Percentiles rank a stretch among this genome's conserved stretches.
phyloP scores from a whole-genome alignment of 2,797 vertebrate genomes.

The Hippopotamyrus pictus region DNA sequence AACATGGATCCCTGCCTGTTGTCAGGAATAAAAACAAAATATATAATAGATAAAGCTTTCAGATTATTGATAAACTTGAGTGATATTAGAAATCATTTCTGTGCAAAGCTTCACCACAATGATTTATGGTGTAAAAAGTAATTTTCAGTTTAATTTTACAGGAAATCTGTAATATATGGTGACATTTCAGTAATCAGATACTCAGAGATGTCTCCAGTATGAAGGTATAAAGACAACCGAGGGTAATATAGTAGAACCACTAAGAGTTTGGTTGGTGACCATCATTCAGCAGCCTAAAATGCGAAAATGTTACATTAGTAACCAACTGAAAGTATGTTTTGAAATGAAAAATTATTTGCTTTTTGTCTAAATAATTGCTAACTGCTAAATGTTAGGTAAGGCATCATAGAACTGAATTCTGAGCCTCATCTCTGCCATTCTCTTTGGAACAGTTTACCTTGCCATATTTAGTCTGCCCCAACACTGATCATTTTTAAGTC shows the following conservation, averaged over 20 bases:
- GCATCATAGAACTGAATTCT: constrained; percentile 46
- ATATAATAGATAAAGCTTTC: not conserved
- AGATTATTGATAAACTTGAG: not conserved
- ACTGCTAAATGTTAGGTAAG: constrained; percentile 43
- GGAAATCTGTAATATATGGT: not conserved
- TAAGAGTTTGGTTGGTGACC: constrained; percentile 28
- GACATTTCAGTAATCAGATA: constrained; percentile 32
- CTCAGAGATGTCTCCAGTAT: constrained; percentile 23
- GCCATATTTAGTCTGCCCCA: not conserved
- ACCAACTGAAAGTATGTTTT: constrained; percentile 11
- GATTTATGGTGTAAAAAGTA: not conserved
- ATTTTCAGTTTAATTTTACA: not conserved
- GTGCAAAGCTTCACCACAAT: not conserved
- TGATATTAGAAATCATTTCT: not conserved
- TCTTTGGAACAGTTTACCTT: not conserved
- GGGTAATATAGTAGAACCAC: constrained; percentile 33
- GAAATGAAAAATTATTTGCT: not conserved
- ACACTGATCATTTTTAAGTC: not conserved
- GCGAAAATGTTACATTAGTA: constrained; percentile 24
- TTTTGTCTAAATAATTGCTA: constrained; percentile 31
- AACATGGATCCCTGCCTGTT: constrained; percentile 50
- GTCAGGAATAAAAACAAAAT: not conserved
- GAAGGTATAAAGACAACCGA: constrained; percentile 25
- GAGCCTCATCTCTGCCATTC: constrained; percentile 38
- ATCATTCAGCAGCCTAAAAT: constrained; percentile 36